Evolutionary conservation across 2,888 invertebrate species (phyloP).

Genomic region (Hydropsyche betteni): DNA sequence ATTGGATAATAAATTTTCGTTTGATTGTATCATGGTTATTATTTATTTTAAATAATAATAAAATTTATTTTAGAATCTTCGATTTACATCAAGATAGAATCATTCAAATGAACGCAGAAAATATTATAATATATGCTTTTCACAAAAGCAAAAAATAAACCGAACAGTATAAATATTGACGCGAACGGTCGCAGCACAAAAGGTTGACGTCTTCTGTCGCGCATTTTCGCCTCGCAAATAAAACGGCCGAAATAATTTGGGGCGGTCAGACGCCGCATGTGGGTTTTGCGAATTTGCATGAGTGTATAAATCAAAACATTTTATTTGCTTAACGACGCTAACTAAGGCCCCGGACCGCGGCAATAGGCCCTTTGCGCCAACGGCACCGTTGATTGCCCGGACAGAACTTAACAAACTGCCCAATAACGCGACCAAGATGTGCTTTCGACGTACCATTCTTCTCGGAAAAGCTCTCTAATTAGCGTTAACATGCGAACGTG

Average conservation of each 20-base stretch:
- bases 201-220: constrained; percentile 18
- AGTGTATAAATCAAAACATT: constrained; percentile 51
- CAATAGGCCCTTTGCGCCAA: constrained; percentile 24
- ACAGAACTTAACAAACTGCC: constrained; percentile 39
- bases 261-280: constrained; percentile 48
- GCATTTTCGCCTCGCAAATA: constrained; percentile 24
- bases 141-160: no score
- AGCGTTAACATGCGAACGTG: neutral
- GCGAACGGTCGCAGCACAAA: neutral
- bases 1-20: no score
- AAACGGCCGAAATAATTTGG: constrained; percentile 37
- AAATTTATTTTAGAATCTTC: no score
- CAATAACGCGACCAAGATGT: constrained; percentile 32
- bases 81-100: no score
- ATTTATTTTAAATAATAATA: no score
- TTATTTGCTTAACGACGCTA: constrained; percentile 50
- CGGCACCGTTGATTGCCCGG: constrained; percentile 35
- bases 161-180: neutral
- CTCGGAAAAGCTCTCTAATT: constrained; percentile 22
- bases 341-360: constrained; percentile 29
- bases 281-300: constrained; percentile 51
- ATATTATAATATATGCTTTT: no score
- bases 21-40: no score
- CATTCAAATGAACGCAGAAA: no score
- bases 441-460: constrained; percentile 14